phyloP scores from a whole-genome alignment of 2,113 vertebrate genomes.

The Sarotherodon lohbergeri region DNA sequence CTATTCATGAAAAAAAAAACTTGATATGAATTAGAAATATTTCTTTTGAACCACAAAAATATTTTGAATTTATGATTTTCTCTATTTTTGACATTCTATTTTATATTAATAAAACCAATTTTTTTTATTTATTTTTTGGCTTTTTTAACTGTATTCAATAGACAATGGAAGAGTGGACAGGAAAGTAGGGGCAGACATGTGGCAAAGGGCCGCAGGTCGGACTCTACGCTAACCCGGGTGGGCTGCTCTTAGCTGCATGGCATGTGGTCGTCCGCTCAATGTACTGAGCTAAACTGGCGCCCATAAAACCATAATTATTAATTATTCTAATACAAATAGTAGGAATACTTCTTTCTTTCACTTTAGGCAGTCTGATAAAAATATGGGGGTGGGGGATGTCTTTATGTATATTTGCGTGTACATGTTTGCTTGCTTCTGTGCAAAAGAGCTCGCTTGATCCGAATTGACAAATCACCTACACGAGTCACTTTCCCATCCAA shows the following conservation, averaged over 20 bases:
- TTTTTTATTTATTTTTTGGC: not conserved
- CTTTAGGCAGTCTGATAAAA: not conserved
- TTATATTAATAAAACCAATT: not conserved
- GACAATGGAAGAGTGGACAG: not conserved
- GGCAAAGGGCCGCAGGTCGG: not conserved
- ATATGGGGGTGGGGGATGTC: not conserved
- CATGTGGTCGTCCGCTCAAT: not conserved
- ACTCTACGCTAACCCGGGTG: not conserved
- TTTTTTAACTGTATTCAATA: not conserved
- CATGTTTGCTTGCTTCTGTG: not conserved
- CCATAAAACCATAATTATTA: not conserved
- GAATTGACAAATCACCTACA: slow-evolving; percentile 18
- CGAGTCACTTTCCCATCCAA: not conserved
- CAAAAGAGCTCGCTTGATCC: not conserved
- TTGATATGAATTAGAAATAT: accelerated
- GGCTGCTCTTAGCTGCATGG: not conserved
- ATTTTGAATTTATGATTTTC: not conserved
- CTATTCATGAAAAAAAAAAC: not conserved
- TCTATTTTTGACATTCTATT: not conserved
- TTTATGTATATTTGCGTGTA: not conserved
- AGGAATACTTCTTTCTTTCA: not conserved
- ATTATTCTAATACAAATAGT: not conserved
- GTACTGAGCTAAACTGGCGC: not conserved
- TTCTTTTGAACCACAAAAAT: not conserved
- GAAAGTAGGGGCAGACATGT: not conserved